These are phyloP conservation scores for Rhombomys opimus DNA, from an alignment of 2,113 vertebrate species.

Conservation along the genomic window DNA sequence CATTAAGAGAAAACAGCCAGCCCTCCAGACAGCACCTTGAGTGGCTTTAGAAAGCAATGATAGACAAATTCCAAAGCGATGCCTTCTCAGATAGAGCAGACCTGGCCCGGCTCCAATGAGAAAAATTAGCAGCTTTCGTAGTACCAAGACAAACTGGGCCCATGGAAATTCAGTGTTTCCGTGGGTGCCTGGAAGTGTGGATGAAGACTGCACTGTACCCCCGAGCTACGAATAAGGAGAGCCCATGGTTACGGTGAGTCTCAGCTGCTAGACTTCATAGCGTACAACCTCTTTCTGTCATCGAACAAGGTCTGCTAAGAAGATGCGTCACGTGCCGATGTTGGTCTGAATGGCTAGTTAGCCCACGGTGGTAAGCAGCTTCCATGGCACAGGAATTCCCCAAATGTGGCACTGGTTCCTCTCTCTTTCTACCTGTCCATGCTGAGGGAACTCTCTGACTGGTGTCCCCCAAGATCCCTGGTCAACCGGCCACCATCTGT, in stretches of 20 bases:
- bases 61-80: not conserved
- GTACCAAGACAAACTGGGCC: conserved; percentile 67
- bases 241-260: not conserved
- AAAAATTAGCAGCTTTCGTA: conserved; percentile 65
- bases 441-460: fast-evolving
- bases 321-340: fast-evolving
- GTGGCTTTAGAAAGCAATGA: conserved; percentile 60
- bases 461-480: fast-evolving
- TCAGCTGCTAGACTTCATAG: not conserved
- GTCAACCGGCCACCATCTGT: fast-evolving
- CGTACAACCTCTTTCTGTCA: not conserved
- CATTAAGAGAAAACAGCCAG: conserved; percentile 62
- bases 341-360: not conserved
- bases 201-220: not conserved
- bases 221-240: not conserved
- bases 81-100: not conserved
- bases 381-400: fast-evolving
- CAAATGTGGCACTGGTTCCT: fast-evolving
- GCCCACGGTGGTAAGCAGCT: not conserved
- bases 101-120: conserved; percentile 26
- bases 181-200: not conserved
- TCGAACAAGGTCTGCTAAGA: not conserved
- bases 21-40: conserved; percentile 20
- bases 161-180: not conserved
- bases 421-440: fast-evolving